A percentile compares a stretch with the other conserved stretches of the same genome.
These are phyloP conservation scores for Lacerta agilis DNA, from an alignment of 2,797 vertebrate species.

Conservation along the genomic window DNA sequence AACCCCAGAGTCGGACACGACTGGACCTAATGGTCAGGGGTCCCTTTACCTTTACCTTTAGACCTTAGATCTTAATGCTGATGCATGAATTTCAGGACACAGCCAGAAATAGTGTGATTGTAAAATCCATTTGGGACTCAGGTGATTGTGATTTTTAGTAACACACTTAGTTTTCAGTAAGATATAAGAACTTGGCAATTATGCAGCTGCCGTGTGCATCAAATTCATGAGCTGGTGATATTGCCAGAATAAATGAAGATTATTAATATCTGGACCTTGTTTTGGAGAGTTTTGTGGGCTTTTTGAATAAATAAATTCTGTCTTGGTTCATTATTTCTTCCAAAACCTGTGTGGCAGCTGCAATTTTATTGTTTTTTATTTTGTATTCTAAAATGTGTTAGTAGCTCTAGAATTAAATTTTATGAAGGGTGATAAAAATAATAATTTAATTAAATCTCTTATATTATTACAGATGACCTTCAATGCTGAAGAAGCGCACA, in stretches of 20 bases:
- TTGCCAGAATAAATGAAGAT: neutral
- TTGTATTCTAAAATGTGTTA: neutral
- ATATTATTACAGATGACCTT: constrained; percentile 85
- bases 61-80: no score
- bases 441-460: neutral
- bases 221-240: neutral
- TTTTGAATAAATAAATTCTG: neutral
- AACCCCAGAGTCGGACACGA: no score
- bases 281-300: neutral
- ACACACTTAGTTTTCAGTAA: neutral
- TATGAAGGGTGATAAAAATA: neutral
- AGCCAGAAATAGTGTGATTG: neutral
- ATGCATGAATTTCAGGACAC: neutral
- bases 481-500: constrained; percentile 89
- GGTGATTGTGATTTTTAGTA: neutral
- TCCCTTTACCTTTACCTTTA: no score
- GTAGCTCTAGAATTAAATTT: neutral
- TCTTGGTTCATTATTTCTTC: neutral
- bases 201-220: neutral
- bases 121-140: neutral
- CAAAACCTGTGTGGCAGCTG: neutral
- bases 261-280: neutral
- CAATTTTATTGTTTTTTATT: neutral
- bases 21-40: no score
- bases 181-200: neutral